These are phyloP conservation scores for Gortyna flavago DNA, from an alignment of 2,888 invertebrate genomes.

Conservation along the genomic window DNA sequence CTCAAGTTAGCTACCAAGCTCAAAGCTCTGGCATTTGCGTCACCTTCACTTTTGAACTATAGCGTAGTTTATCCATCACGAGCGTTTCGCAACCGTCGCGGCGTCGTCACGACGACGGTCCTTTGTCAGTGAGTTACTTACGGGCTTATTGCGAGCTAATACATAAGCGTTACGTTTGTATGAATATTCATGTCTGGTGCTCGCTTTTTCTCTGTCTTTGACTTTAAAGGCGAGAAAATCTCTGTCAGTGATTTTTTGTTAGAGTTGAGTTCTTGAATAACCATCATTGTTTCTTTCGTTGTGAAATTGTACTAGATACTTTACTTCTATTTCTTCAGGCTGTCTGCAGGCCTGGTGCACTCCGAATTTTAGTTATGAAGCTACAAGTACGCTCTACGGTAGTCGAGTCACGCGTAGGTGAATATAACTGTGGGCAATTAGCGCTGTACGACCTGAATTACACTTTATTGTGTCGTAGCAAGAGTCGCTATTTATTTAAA, in stretches of 20 bases:
- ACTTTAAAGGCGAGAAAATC: conserved; percentile 4
- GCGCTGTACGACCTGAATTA: too few species aligned
- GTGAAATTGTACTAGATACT: not conserved
- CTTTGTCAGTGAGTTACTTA: conserved; percentile 52
- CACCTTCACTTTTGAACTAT: conserved; percentile 84
- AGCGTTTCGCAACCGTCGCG: conserved; percentile 48
- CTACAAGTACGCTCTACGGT: not conserved
- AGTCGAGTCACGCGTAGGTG: not conserved
- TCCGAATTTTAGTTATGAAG: not conserved
- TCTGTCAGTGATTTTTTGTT: conserved; percentile 4
- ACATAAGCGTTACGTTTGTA: conserved; percentile 14
- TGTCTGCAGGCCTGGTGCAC: not conserved
- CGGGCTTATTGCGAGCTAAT: conserved; percentile 17
- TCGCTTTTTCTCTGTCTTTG: conserved; percentile 16
- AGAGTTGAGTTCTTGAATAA: conserved; percentile 5
- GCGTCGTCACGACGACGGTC: conserved; percentile 48
- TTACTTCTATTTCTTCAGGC: not conserved
- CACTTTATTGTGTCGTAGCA: too few species aligned
- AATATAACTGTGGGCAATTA: not conserved
- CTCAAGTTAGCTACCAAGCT: conserved; percentile 28
- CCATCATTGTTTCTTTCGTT: not conserved
- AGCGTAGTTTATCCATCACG: conserved; percentile 54
- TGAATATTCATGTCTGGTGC: conserved; percentile 44
- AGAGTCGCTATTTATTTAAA: too few species aligned
- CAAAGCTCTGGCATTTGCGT: conserved; percentile 71